Evolutionary conservation across 2,113 vertebrate genomes (phyloP).

Genomic region (Butorides virescens): DNA sequence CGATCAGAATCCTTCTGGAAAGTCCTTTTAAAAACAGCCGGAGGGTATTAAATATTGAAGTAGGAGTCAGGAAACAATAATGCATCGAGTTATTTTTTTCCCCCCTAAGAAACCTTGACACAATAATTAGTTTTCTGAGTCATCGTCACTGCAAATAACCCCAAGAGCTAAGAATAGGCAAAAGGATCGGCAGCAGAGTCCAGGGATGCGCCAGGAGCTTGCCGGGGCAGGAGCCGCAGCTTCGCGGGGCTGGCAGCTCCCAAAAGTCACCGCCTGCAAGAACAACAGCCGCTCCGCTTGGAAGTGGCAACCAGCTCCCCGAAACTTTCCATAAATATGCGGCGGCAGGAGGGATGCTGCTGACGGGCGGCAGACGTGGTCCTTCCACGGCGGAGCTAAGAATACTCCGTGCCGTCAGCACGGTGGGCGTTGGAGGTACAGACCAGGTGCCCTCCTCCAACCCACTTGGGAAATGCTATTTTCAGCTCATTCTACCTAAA

Average conservation of each 20-base stretch:
- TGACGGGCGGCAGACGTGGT: not conserved
- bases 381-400: not conserved
- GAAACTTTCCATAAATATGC: not conserved
- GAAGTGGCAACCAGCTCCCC: slow-evolving; percentile 1
- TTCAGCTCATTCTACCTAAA: slow-evolving; percentile 2
- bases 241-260: not conserved
- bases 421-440: not conserved
- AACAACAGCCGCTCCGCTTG: not conserved
- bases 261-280: not conserved
- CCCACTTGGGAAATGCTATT: not conserved
- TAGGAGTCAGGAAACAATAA: not conserved
- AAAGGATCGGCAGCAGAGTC: not conserved
- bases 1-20: not conserved
- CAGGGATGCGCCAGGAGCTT: not conserved
- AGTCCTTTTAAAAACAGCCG: not conserved
- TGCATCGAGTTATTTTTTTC: not conserved
- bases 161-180: slow-evolving; percentile 30
- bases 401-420: not conserved
- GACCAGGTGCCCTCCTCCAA: slow-evolving; percentile 3
- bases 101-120: not conserved
- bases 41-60: not conserved
- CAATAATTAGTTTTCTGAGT: slow-evolving; percentile 46
- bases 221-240: not conserved
- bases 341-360: not conserved
- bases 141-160: slow-evolving; percentile 5